phyloP scores from a whole-genome alignment of 2,888 invertebrate genomes.

The Erpobdella octoculata region DNA sequence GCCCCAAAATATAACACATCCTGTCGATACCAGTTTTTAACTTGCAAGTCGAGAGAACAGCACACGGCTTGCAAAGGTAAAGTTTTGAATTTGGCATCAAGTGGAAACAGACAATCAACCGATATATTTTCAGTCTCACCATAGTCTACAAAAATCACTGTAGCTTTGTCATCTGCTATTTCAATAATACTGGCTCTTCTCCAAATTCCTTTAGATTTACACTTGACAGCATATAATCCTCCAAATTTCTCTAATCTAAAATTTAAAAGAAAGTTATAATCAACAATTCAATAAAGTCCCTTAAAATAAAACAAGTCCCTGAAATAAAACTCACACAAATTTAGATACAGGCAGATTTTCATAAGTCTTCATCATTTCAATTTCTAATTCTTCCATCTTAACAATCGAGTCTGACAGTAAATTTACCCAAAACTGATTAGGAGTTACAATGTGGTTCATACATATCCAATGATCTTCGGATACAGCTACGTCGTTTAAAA shows the following conservation, averaged over 20 bases:
- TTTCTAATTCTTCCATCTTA: background rate
- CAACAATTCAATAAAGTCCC: background rate
- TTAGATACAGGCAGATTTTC: background rate
- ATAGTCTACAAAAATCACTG: background rate
- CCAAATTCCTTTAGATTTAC: background rate
- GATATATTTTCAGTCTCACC: background rate
- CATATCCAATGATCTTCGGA: background rate
- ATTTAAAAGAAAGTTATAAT: background rate
- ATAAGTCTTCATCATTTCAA: background rate
- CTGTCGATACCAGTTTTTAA: background rate
- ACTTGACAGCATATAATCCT: background rate
- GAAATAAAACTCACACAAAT: background rate
- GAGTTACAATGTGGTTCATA: background rate
- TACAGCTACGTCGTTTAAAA: background rate
- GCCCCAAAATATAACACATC: background rate
- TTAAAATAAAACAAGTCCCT: too few species aligned
- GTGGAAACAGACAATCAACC: background rate
- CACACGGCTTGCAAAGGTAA: background rate
- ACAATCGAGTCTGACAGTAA: background rate
- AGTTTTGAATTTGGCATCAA: background rate
- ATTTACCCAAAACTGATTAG: background rate
- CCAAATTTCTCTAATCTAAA: background rate
- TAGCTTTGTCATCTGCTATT: background rate
- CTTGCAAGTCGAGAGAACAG: background rate
- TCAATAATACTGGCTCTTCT: background rate